Evolutionary conservation across 1,140 invertebrate genomes (phyloP).

Genomic region (Semibalanus balanoides): DNA sequence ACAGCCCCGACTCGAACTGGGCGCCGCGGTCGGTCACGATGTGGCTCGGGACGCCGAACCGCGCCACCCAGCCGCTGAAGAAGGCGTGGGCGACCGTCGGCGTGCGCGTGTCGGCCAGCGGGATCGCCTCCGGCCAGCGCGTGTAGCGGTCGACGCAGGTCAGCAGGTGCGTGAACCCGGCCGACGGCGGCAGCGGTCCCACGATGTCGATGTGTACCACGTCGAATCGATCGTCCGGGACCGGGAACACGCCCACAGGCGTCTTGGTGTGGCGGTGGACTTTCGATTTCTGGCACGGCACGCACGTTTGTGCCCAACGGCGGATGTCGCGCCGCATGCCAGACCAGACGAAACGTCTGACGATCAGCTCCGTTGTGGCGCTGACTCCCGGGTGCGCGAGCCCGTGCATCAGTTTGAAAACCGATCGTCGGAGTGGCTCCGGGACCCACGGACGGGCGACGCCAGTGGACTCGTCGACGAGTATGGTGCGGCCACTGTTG

Average conservation of each 20-base stretch:
- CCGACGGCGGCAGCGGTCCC: slow-evolving; percentile 25
- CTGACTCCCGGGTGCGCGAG: neutral
- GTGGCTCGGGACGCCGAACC: slow-evolving; percentile 24
- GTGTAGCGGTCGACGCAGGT: slow-evolving; percentile 33
- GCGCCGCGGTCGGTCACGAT: slow-evolving; percentile 30
- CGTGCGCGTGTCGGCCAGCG: slow-evolving; percentile 27
- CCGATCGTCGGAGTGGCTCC: slow-evolving; percentile 7
- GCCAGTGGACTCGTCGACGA: slow-evolving; percentile 7
- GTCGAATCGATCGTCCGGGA: slow-evolving; percentile 22
- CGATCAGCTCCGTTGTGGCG: slow-evolving; percentile 10
- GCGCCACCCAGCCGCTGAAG: slow-evolving; percentile 25
- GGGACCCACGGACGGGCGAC: slow-evolving; percentile 11
- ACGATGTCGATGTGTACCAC: slow-evolving; percentile 28
- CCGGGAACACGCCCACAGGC: slow-evolving; percentile 19
- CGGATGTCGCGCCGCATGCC: slow-evolving; percentile 11
- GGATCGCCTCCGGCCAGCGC: slow-evolving; percentile 30
- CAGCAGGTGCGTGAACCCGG: slow-evolving; percentile 21
- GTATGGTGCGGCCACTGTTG: neutral
- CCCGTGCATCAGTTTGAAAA: neutral
- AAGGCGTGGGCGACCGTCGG: slow-evolving; percentile 27
- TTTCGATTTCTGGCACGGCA: slow-evolving; percentile 18
- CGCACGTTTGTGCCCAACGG: slow-evolving; percentile 10
- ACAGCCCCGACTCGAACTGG: slow-evolving; percentile 28
- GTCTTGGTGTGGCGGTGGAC: slow-evolving; percentile 14
- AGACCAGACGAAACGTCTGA: slow-evolving; percentile 15